Conservation (phyloP, 1,140 invertebrate species). For the Oncopeltus fasciatus region DNA sequence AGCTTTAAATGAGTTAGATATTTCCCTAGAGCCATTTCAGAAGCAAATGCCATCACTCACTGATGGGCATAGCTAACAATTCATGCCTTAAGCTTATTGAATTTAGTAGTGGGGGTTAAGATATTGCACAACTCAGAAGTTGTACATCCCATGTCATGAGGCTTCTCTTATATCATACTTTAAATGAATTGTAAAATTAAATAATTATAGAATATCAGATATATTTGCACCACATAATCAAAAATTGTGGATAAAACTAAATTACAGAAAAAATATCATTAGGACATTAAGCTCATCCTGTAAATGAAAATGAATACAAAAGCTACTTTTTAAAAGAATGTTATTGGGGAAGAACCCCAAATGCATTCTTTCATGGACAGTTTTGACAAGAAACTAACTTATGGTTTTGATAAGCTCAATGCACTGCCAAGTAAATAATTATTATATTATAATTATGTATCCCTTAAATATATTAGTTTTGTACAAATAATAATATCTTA, state of each 20-base stretch:
- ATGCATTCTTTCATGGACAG: background rate
- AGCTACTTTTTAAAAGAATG: background rate
- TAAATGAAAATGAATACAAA: background rate
- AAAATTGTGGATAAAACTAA: too few relatives aligned
- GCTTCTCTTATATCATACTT: background rate
- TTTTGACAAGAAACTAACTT: too few relatives aligned
- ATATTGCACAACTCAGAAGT: background rate
- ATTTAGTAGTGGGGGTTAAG: background rate
- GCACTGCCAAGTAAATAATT: too few relatives aligned
- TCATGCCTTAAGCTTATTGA: background rate
- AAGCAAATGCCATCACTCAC: constrained; percentile 8
- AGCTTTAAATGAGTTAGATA: background rate
- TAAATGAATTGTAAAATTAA: too few relatives aligned
- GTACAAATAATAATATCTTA: too few relatives aligned
- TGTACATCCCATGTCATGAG: background rate
- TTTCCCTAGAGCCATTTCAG: constrained; percentile 3
- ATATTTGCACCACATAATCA: too few relatives aligned
- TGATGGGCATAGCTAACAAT: background rate
- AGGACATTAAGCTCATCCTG: background rate
- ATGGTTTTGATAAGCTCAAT: too few relatives aligned
- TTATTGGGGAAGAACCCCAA: background rate
- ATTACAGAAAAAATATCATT: too few relatives aligned
- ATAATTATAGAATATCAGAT: too few relatives aligned
- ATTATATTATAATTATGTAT: too few relatives aligned
- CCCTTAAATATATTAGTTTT: too few relatives aligned